A percentile compares a stretch with the other conserved stretches of the same genome.
Evolutionary conservation across 2,888 invertebrate genomes (phyloP).

Genomic region (Amphiduros pacificus): DNA sequence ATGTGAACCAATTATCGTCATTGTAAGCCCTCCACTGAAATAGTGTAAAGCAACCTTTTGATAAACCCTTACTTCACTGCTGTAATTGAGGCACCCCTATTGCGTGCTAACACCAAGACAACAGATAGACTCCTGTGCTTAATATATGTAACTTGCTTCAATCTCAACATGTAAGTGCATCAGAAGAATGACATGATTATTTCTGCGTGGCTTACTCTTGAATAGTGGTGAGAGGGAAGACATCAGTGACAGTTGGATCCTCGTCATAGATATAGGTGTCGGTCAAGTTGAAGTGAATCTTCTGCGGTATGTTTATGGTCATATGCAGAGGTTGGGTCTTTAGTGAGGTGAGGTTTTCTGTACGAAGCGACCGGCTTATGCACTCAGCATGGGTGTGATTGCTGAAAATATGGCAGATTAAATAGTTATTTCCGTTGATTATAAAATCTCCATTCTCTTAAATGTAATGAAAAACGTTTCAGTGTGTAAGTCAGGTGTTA

Average conservation of each 20-base stretch:
- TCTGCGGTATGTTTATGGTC: neutral
- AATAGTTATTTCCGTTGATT: too few species aligned
- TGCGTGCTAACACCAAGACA: too few species aligned
- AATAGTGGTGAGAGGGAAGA: conserved; percentile 21
- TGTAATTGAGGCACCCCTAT: too few species aligned
- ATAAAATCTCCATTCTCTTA: too few species aligned
- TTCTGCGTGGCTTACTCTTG: neutral
- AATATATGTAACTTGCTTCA: too few species aligned
- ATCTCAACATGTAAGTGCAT: neutral
- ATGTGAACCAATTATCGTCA: neutral
- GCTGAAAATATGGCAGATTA: conserved; percentile 16
- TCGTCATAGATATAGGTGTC: conserved; percentile 16
- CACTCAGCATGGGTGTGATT: conserved; percentile 10
- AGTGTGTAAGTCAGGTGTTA: too few species aligned
- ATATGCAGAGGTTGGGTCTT: neutral
- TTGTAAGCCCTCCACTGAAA: neutral
- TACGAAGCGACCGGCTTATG: conserved; percentile 4
- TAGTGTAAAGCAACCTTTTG: neutral
- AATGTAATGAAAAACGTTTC: too few species aligned
- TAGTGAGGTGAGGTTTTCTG: neutral
- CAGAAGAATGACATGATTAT: neutral
- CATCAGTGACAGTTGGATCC: conserved; percentile 21
- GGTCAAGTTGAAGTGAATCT: neutral
- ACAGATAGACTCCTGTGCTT: too few species aligned
- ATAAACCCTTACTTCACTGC: too few species aligned